Conservation (phyloP, 2,113 vertebrate genomes). For the Phalacrocorax brasilianus region DNA sequence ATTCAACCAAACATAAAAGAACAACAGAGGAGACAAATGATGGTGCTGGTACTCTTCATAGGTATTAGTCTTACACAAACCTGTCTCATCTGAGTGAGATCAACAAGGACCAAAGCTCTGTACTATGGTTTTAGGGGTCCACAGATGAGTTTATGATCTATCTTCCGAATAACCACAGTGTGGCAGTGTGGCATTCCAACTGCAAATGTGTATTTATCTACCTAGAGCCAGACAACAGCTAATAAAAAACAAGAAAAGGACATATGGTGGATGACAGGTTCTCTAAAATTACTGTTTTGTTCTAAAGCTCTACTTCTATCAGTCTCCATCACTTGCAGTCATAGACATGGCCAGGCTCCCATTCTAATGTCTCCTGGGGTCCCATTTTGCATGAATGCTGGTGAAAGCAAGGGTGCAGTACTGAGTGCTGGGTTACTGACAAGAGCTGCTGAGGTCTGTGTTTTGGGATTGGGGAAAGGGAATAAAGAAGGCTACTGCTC, state of each 20-base stretch:
- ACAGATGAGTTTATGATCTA: background rate
- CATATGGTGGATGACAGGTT: background rate
- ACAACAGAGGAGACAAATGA: background rate
- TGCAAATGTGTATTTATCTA: background rate
- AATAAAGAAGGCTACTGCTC: background rate
- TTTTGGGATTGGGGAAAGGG: background rate
- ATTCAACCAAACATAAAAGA: background rate
- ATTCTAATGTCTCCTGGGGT: background rate
- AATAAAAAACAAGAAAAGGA: background rate
- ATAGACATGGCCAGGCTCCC: accelerated
- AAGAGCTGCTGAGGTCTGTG: background rate
- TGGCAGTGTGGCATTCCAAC: constrained; percentile 71
- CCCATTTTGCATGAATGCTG: background rate
- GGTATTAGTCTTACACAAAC: background rate
- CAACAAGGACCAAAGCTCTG: background rate
- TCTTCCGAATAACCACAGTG: constrained; percentile 67
- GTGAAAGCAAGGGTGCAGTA: background rate
- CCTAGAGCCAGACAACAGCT: background rate
- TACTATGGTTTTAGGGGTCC: background rate
- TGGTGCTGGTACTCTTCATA: background rate
- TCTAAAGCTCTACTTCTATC: background rate
- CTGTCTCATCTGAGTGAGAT: background rate
- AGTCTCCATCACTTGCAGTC: background rate
- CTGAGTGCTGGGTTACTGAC: background rate
- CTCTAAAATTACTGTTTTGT: background rate